Conservation (phyloP, 2,888 invertebrate genomes). For the Andrena dorsata region DNA sequence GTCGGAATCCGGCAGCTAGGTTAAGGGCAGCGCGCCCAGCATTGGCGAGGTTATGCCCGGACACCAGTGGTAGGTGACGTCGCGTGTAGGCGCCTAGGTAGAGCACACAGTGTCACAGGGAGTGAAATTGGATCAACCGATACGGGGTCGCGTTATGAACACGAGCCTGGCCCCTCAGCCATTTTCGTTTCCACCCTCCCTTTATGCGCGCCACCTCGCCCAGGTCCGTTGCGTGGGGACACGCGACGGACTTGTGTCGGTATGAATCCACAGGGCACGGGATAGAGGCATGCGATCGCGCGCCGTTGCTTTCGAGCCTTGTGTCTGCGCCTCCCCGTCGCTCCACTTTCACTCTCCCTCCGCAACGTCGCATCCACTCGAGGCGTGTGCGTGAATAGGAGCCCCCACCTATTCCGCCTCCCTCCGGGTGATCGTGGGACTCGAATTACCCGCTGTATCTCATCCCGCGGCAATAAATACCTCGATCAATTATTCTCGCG, state of each 20-base stretch:
- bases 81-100: slow-evolving; percentile 43
- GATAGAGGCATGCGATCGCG: slow-evolving; percentile 40
- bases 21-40: not conserved
- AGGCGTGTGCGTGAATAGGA: slow-evolving; percentile 67
- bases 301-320: slow-evolving; percentile 23
- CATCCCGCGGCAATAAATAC: slow-evolving; percentile 66
- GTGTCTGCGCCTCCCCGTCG: slow-evolving; percentile 36
- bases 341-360: slow-evolving; percentile 62
- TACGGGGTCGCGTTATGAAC: slow-evolving; percentile 76
- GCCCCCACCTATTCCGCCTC: not conserved
- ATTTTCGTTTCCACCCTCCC: slow-evolving; percentile 41
- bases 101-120: slow-evolving; percentile 59
- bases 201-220: slow-evolving; percentile 37
- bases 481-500: slow-evolving; percentile 67
- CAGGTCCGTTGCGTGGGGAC: slow-evolving; percentile 31
- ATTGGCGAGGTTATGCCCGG: slow-evolving; percentile 31
- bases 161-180: slow-evolving; percentile 50
- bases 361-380: slow-evolving; percentile 49
- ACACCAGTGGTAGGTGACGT: slow-evolving; percentile 63
- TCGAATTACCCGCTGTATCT: slow-evolving; percentile 66
- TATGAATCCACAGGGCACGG: slow-evolving; percentile 12
- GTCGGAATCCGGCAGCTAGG: slow-evolving; percentile 11
- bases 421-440: slow-evolving; percentile 37
- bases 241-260: slow-evolving; percentile 38
- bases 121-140: slow-evolving; percentile 78